Evolutionary conservation across 2,888 invertebrate species (phyloP).

Genomic region (Actias luna): DNA sequence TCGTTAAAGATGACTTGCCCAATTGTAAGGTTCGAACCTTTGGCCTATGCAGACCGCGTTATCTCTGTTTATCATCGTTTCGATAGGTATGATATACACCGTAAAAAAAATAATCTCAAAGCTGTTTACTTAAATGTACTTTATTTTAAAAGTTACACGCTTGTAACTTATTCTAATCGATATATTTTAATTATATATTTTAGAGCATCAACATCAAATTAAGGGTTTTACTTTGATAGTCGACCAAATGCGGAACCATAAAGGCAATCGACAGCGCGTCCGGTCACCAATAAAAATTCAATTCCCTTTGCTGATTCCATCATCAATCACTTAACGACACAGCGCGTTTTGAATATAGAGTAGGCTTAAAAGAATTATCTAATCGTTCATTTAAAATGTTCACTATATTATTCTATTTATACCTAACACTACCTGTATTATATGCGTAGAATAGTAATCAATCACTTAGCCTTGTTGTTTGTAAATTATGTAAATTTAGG

Average conservation of each 20-base stretch:
- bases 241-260: background rate
- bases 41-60: background rate
- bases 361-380: slow-evolving; percentile 15
- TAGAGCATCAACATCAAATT: background rate
- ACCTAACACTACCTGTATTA: slow-evolving; percentile 1
- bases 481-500: slow-evolving; percentile 41
- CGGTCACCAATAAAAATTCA: slow-evolving; percentile 15
- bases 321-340: slow-evolving; percentile 17
- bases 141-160: background rate
- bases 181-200: background rate
- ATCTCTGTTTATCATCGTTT: background rate
- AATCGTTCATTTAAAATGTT: slow-evolving; percentile 7
- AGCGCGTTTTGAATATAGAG: slow-evolving; percentile 14
- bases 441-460: slow-evolving; percentile 40
- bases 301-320: slow-evolving; percentile 19
- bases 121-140: too few relatives aligned
- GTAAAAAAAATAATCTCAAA: background rate
- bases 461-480: slow-evolving; percentile 40
- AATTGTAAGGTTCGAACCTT: background rate
- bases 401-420: slow-evolving; percentile 3
- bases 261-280: slow-evolving; percentile 9
- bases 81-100: background rate
- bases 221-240: background rate
- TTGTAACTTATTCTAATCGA: background rate
- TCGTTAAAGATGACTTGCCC: background rate